Percentiles rank a stretch among this genome's conserved stretches.
Evolutionary conservation across 2,888 invertebrate genomes (phyloP).

Genomic region (Phalera bucephala): DNA sequence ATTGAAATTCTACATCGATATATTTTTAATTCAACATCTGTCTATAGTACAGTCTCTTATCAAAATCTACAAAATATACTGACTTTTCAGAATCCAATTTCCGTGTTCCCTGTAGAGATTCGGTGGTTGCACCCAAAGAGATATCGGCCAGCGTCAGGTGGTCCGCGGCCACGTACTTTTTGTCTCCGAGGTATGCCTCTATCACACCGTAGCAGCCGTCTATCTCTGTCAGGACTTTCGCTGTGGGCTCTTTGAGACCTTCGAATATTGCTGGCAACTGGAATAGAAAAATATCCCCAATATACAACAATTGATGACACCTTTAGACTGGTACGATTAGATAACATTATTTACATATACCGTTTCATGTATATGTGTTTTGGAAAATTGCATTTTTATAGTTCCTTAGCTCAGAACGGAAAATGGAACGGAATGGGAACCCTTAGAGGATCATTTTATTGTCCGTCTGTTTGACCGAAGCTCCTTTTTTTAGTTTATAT

Average conservation of each 20-base stretch:
- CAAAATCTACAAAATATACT: no score
- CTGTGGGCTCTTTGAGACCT: slow-evolving; percentile 27
- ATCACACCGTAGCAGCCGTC: slow-evolving; percentile 37
- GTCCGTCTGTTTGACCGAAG: no score
- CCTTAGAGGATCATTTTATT: no score
- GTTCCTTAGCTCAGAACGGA: no score
- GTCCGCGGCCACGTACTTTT: slow-evolving; percentile 34
- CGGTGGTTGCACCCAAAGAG: slow-evolving; percentile 36
- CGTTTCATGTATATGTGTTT: no score
- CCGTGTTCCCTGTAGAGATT: slow-evolving; percentile 29
- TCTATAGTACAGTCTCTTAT: no score
- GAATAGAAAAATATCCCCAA: slow-evolving; percentile 1
- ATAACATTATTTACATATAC: neutral
- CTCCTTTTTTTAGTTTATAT: no score
- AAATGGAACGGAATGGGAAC: no score
- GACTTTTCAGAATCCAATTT: slow-evolving; percentile 40
- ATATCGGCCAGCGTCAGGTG: slow-evolving; percentile 50
- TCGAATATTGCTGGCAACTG: slow-evolving; percentile 40
- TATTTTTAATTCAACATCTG: no score
- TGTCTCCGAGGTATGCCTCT: slow-evolving; percentile 35
- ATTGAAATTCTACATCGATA: no score
- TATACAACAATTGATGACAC: neutral
- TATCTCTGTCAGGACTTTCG: slow-evolving; percentile 28
- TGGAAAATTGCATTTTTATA: no score
- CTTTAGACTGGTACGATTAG: no score